phyloP scores from a whole-genome alignment of 2,888 invertebrate genomes.

The Chirona hameri region DNA sequence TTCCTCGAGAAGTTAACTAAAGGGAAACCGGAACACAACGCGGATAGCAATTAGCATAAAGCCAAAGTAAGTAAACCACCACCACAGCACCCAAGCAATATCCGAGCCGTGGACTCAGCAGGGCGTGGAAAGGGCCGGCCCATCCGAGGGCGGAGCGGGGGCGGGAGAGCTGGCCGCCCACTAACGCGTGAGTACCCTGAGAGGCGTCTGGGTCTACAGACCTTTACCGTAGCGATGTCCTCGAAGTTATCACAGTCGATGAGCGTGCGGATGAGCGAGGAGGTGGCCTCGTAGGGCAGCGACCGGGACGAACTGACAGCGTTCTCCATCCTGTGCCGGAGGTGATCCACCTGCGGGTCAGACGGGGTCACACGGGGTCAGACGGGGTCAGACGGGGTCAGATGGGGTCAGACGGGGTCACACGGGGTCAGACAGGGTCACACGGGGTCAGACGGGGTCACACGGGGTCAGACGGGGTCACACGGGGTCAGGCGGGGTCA shows the following conservation, averaged over 20 bases:
- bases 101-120: too few species aligned
- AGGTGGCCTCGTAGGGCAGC: slow-evolving; percentile 73
- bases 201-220: slow-evolving; percentile 41
- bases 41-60: too few species aligned
- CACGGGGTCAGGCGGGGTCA: too few species aligned
- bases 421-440: slow-evolving; percentile 31
- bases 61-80: not conserved
- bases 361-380: too few species aligned
- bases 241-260: slow-evolving; percentile 97
- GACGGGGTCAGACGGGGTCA: too few species aligned
- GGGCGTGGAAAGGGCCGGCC: too few species aligned
- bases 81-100: not conserved
- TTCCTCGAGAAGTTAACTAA: too few species aligned
- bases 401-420: too few species aligned
- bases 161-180: not conserved
- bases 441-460: too few species aligned
- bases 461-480: slow-evolving; percentile 32
- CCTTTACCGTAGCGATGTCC: slow-evolving; percentile 79
- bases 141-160: not conserved
- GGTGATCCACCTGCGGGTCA: slow-evolving; percentile 63
- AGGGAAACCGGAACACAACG: too few species aligned
- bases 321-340: slow-evolving; percentile 81
- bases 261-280: slow-evolving; percentile 84
- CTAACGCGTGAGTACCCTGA: not conserved
- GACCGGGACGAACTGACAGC: slow-evolving; percentile 80